Base-by-base conservation (phyloP, 2,113 vertebrate genomes). In the Gallinago paraguaiae region DNA sequence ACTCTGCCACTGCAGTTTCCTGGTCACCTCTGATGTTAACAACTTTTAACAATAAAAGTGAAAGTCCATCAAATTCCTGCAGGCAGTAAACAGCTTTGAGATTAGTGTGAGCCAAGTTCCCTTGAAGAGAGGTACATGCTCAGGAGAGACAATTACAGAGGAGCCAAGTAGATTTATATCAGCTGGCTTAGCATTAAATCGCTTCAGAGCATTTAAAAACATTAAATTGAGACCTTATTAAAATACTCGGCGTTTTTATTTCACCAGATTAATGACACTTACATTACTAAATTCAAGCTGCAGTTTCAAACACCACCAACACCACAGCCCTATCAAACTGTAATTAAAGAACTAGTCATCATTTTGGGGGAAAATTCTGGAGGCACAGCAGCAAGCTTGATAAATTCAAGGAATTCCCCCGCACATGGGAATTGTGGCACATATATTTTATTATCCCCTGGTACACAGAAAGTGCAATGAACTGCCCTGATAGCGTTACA, bases 221-320 rank as follows among this genome's bases (percentile, higher is more conserved):
- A 96, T 84, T 94, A 95, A 72, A 86, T 79, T 88, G 77, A 78
- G 59, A 75, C 64, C 79, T 90, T 93, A 96, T 92, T 94, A 93
- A 90, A 94, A 95, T 93, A 59, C 71, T 67, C 15, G 2, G 82
- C 88, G 82, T 93, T 96, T 96, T 94, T 95, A 93, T 93, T 96
- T 93, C 86, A 82, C 54, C 61, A 94, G 92, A 96, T 96, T 89
- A 95, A 96, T 82, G 91, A 74, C 71, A 80, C 76, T 90, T 92
- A 63, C 33, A 59, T 61, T 92, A 92, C 75, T 90, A 80, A 95
- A 96, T 90, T 93, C 74, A 96, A 68, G 77, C 93, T 81, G 71
- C 46, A 92, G 67, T 81, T 96, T 82, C 33, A 57, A 94, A 57
- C 90, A 76, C 65, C 83, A 88, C 8, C 91, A 96, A 1, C 71